Percentiles rank a stretch among this genome's conserved stretches.
phyloP scores from a whole-genome alignment of 2,888 invertebrate genomes.

The Orchestes rusci region DNA sequence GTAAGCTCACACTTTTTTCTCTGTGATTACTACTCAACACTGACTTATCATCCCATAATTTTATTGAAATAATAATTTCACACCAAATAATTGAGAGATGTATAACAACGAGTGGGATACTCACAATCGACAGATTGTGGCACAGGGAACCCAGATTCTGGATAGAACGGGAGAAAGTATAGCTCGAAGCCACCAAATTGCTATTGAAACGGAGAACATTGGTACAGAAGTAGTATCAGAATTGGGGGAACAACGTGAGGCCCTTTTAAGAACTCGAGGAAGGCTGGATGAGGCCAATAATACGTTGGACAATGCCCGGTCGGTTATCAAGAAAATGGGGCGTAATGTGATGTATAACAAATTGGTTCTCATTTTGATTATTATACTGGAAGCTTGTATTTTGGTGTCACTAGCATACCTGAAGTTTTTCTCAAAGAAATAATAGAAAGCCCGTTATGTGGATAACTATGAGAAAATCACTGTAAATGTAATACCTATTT shows the following conservation, averaged over 20 bases:
- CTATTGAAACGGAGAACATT: conserved; percentile 73
- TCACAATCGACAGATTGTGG: conserved; percentile 51
- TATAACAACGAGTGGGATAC: conserved; percentile 47
- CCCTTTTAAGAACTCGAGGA: conserved; percentile 57
- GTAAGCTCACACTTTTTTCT: no score
- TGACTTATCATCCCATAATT: no score
- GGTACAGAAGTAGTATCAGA: conserved; percentile 72
- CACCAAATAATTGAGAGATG: conserved; percentile 10
- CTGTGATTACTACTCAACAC: no score
- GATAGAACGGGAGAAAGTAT: conserved; percentile 58
- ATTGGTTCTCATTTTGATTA: conserved; percentile 64
- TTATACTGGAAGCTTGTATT: conserved; percentile 61
- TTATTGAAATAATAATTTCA: no score
- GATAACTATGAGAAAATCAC: no score
- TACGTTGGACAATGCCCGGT: conserved; percentile 57
- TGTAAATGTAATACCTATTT: no score
- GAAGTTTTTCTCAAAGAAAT: conserved; percentile 47
- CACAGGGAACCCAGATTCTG: conserved; percentile 50
- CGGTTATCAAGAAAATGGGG: conserved; percentile 59
- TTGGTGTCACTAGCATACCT: conserved; percentile 56
- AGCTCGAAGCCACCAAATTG: conserved; percentile 62
- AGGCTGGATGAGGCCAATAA: conserved; percentile 66
- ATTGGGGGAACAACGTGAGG: conserved; percentile 67
- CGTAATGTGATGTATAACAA: conserved; percentile 69
- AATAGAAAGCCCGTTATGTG: no score